Conservation (phyloP, 2,888 invertebrate genomes). For the Caradrina kadenii region DNA sequence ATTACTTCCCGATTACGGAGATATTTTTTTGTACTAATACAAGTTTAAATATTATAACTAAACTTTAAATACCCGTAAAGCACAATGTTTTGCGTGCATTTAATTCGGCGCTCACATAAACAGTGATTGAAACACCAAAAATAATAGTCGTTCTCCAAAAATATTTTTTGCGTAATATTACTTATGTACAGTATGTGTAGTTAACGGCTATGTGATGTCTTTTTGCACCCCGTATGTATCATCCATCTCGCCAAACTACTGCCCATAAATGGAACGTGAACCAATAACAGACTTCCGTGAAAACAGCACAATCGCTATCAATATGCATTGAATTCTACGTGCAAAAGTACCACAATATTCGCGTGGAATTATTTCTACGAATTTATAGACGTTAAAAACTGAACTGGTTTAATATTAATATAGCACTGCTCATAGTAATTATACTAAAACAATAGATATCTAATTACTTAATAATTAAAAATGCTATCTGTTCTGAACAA, state of each 20-base stretch:
- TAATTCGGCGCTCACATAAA: too few relatives aligned
- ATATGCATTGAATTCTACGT: conserved; percentile 25
- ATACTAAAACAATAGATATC: conserved; percentile 23
- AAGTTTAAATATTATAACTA: too few relatives aligned
- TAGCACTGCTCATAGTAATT: conserved; percentile 9
- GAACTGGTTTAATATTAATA: background rate
- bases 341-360: background rate
- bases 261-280: conserved; percentile 20
- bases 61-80: too few relatives aligned
- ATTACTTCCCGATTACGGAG: too few relatives aligned
- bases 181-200: too few relatives aligned
- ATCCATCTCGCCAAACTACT: conserved; percentile 13
- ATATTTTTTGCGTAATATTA: too few relatives aligned
- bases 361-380: conserved; percentile 2
- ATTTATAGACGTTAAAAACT: background rate
- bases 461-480: conserved; percentile 14
- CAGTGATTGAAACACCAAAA: too few relatives aligned
- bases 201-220: too few relatives aligned
- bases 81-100: too few relatives aligned
- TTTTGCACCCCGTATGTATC: background rate
- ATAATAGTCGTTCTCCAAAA: too few relatives aligned
- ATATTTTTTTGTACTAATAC: too few relatives aligned
- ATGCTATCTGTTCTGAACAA: conserved; percentile 5
- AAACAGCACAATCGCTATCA: conserved; percentile 29
- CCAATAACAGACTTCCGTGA: conserved; percentile 24